phyloP scores from a whole-genome alignment of 2,113 vertebrate species.

The Oxyruncus cristatus region DNA sequence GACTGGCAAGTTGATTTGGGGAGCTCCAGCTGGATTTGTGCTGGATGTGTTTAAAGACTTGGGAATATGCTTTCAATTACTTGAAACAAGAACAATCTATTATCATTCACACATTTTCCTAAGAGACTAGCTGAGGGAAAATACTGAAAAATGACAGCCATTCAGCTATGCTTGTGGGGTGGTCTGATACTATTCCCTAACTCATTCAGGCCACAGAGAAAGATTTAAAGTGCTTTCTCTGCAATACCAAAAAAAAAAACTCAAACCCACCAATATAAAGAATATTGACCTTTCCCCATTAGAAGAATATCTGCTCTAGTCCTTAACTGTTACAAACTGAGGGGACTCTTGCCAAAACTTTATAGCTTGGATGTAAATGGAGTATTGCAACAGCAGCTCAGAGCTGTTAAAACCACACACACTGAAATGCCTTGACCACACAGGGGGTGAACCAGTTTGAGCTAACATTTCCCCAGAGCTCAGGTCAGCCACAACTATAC shows the following conservation, averaged over 20 bases:
- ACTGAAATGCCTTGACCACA: neutral
- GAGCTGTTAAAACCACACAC: neutral
- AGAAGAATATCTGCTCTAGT: neutral
- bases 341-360: neutral
- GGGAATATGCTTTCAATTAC: constrained; percentile 51
- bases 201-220: neutral
- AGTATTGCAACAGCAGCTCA: neutral
- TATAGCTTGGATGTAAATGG: neutral
- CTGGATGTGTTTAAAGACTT: constrained; percentile 3
- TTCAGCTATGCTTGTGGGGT: constrained; percentile 13
- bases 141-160: neutral
- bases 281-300: neutral
- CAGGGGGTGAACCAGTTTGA: neutral
- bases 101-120: constrained; percentile 21
- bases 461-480: neutral
- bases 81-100: constrained; percentile 30
- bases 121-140: constrained; percentile 7
- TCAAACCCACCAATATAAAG: neutral
- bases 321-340: neutral
- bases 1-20: constrained; percentile 16
- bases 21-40: neutral
- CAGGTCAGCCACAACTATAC: neutral
- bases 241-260: neutral
- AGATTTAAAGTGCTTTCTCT: constrained; percentile 25
- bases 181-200: constrained; percentile 10